Evolutionary conservation across 1,140 invertebrate species (phyloP).

Genomic region (Gonioctena quinquepunctata): DNA sequence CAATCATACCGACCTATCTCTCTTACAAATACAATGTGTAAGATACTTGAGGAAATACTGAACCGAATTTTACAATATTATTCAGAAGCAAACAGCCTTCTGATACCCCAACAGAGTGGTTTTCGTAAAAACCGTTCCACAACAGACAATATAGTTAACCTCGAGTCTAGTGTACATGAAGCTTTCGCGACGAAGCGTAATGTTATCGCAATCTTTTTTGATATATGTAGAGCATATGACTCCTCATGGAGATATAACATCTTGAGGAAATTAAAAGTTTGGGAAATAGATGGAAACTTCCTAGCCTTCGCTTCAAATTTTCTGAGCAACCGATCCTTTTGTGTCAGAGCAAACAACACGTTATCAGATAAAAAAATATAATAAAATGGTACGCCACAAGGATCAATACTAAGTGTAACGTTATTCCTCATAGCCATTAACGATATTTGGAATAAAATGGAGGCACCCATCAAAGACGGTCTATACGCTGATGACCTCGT

Average conservation of each 20-base stretch:
- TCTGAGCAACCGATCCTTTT: conserved; percentile 11
- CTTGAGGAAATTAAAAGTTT: conserved; percentile 6
- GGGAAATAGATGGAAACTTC: conserved; percentile 8
- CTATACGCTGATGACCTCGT: conserved; percentile 22
- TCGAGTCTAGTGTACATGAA: conserved; percentile 19
- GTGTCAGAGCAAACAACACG: background rate
- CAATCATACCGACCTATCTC: conserved; percentile 25
- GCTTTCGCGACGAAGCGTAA: conserved; percentile 15
- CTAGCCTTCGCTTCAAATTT: conserved; percentile 19
- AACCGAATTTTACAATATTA: conserved; percentile 19
- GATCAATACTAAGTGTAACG: conserved; percentile 17
- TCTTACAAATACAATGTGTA: conserved; percentile 23
- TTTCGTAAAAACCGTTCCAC: conserved; percentile 19
- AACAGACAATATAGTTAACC: conserved; percentile 19
- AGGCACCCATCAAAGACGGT: background rate
- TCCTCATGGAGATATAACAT: conserved; percentile 16
- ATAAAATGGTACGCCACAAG: conserved; percentile 17
- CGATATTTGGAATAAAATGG: conserved; percentile 3
- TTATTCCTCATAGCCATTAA: conserved; percentile 17
- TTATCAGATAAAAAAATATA: conserved; percentile 1
- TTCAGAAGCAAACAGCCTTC: conserved; percentile 16
- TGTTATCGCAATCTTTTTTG: conserved; percentile 22
- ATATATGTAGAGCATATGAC: conserved; percentile 22
- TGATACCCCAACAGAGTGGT: conserved; percentile 13
- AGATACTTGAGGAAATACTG: conserved; percentile 27